A percentile compares a stretch with the other conserved stretches of the same genome.
These are phyloP conservation scores for Bufo gargarizans DNA, from an alignment of 2,113 vertebrate species.

Conservation along the genomic window DNA sequence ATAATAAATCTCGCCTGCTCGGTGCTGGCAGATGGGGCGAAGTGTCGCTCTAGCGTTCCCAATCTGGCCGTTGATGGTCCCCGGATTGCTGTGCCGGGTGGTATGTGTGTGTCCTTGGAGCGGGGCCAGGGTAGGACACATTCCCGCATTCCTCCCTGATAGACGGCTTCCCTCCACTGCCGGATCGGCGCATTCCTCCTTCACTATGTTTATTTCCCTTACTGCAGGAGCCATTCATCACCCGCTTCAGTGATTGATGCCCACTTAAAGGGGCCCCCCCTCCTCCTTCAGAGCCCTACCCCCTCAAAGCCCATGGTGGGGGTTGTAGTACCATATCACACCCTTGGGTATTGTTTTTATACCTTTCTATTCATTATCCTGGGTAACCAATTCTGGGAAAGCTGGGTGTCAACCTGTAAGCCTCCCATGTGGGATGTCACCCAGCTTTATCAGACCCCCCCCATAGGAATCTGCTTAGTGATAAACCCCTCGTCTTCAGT, in stretches of 20 bases:
- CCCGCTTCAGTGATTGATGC: background rate
- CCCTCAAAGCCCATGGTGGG: no score
- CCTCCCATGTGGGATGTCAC: no score
- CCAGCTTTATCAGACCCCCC: background rate
- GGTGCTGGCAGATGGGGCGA: background rate
- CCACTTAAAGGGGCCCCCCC: background rate
- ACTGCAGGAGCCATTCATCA: background rate
- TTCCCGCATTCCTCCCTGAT: conserved; percentile 47
- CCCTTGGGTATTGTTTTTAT: no score
- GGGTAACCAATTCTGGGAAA: no score
- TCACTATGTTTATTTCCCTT: conserved; percentile 12
- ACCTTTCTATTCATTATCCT: no score
- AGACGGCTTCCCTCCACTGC: background rate
- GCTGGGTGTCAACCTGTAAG: no score
- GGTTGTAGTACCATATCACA: no score
- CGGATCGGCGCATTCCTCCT: background rate
- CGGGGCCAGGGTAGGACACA: conserved; percentile 16
- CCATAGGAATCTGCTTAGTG: no score
- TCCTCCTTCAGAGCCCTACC: background rate
- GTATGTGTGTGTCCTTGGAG: conserved; percentile 33
- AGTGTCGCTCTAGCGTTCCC: background rate
- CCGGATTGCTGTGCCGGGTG: background rate
- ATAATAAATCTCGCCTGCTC: background rate
- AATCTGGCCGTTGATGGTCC: background rate
- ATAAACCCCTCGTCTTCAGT: no score